phyloP scores from a whole-genome alignment of 2,113 vertebrate species.

The Zosterops japonicus region DNA sequence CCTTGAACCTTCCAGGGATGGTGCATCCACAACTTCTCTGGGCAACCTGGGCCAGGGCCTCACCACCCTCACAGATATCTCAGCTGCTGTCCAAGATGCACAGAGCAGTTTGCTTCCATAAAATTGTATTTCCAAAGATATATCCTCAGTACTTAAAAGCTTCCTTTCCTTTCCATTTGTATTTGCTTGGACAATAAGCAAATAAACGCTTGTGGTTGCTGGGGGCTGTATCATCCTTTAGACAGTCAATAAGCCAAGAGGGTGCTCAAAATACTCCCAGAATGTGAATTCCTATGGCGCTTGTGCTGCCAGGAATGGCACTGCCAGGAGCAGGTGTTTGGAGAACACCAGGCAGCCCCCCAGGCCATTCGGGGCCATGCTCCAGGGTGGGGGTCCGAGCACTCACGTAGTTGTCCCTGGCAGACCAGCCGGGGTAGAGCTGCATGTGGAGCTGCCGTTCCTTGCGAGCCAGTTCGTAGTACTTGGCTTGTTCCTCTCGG shows the following conservation, averaged over 20 bases:
- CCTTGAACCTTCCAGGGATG: not conserved
- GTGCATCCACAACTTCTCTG: not conserved
- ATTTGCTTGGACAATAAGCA: not conserved
- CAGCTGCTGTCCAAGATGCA: not conserved
- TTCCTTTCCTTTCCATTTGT: not conserved
- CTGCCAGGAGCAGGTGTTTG: not conserved
- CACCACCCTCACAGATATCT: not conserved
- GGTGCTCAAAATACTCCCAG: not conserved
- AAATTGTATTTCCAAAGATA: not conserved
- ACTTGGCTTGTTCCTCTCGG: constrained; percentile 97
- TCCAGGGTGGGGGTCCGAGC: not conserved
- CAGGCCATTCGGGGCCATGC: rapidly evolving
- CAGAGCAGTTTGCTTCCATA: not conserved
- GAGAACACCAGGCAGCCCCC: not conserved
- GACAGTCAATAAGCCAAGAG: not conserved
- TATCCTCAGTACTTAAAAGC: not conserved
- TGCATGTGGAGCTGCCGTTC: constrained; percentile 99
- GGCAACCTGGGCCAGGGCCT: not conserved
- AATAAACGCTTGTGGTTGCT: not conserved
- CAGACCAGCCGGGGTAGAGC: constrained; percentile 98
- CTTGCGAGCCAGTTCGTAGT: constrained; percentile 96
- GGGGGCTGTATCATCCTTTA: not conserved
- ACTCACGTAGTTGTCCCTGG: constrained; percentile 97
- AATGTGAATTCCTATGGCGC: not conserved
- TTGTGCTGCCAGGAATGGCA: rapidly evolving